Conservation (phyloP, 2,888 invertebrate species). For the Ctenicera cuprea region DNA sequence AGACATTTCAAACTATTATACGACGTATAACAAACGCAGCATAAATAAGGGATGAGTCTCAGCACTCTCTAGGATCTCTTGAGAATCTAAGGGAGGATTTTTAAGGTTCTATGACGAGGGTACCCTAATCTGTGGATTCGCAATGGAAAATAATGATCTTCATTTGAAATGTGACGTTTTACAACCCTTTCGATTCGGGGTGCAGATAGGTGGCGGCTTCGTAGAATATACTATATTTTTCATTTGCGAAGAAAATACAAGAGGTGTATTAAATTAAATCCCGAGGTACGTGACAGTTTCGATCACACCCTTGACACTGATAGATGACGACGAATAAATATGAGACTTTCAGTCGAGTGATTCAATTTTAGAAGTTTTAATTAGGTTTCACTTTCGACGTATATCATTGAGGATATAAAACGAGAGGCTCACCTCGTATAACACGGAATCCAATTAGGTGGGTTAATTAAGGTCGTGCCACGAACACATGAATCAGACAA, state of each 20-base stretch:
- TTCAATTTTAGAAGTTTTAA: constrained; percentile 51
- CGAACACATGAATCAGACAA: constrained; percentile 47
- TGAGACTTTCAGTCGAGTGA: constrained; percentile 48
- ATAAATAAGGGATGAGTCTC: constrained; percentile 59
- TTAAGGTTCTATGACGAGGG: constrained; percentile 57
- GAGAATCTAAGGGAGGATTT: constrained; percentile 52
- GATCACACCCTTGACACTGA: constrained; percentile 50
- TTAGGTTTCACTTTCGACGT: constrained; percentile 48
- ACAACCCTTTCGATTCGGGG: constrained; percentile 59
- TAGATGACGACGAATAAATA: constrained; percentile 53
- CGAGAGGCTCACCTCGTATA: constrained; percentile 36
- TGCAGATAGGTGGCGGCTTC: constrained; percentile 16
- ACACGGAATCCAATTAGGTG: constrained; percentile 41
- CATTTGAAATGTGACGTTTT: constrained; percentile 65
- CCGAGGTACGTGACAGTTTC: constrained; percentile 50
- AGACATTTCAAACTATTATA: constrained; percentile 27
- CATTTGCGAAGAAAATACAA: constrained; percentile 49
- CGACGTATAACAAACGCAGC: constrained; percentile 43
- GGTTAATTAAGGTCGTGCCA: constrained; percentile 49
- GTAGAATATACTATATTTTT: constrained; percentile 58
- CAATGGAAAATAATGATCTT: constrained; percentile 61
- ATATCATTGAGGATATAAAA: constrained; percentile 39
- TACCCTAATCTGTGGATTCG: constrained; percentile 60
- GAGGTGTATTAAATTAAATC: constrained; percentile 49
- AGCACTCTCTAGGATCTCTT: constrained; percentile 55